phyloP scores from a whole-genome alignment of 2,113 vertebrate species.

The Xenopus borealis region DNA sequence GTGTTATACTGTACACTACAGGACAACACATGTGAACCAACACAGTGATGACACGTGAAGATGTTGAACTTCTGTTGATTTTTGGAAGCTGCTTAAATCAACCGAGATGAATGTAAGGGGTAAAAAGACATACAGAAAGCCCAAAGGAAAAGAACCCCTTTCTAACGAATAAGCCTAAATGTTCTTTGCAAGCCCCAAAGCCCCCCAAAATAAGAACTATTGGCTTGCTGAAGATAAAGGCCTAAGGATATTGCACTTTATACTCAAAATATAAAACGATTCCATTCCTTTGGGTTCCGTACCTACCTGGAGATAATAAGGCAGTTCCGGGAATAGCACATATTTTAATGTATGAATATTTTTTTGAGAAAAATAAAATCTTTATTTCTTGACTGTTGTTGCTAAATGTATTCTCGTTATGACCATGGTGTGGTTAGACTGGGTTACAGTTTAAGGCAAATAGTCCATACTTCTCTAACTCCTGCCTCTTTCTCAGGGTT shows the following conservation, averaged over 20 bases:
- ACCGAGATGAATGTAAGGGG: background rate
- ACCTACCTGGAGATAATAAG: background rate
- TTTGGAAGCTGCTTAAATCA: background rate
- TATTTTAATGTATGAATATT: conserved; percentile 14
- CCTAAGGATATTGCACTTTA: conserved; percentile 28
- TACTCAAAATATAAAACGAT: background rate
- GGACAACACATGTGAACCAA: background rate
- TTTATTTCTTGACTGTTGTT: conserved; percentile 20
- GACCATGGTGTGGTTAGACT: background rate
- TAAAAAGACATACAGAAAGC: background rate
- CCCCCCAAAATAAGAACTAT: background rate
- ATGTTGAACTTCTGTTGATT: background rate
- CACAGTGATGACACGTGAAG: background rate
- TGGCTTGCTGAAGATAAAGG: background rate
- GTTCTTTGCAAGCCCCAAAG: background rate
- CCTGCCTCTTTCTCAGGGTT: background rate
- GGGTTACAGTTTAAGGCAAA: background rate
- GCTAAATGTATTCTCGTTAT: background rate
- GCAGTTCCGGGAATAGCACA: background rate
- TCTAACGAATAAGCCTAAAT: background rate
- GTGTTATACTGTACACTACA: background rate
- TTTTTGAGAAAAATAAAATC: conserved; percentile 31
- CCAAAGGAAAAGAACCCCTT: background rate
- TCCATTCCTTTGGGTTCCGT: background rate
- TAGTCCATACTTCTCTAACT: background rate